These are phyloP conservation scores for Nothoprocta perdicaria DNA, from an alignment of 2,113 vertebrate genomes.

Conservation along the genomic window DNA sequence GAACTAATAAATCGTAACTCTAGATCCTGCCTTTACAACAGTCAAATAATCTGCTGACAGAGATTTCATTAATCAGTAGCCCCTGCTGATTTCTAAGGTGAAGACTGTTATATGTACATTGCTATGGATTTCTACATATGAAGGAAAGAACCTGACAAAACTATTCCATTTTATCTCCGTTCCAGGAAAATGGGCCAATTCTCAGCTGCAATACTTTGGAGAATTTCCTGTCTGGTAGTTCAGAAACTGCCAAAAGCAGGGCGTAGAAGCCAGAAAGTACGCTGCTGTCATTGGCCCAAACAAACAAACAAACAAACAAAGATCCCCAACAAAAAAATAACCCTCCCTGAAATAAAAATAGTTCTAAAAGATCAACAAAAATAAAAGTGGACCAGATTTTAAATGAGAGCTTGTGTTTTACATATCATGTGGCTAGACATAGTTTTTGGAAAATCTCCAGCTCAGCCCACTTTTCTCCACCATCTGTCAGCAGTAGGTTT, in stretches of 20 bases:
- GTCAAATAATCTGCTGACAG: not conserved
- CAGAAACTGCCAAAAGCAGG: slow-evolving; percentile 76
- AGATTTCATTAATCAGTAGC: not conserved
- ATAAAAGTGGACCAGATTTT: slow-evolving; percentile 55
- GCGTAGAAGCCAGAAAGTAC: slow-evolving; percentile 54
- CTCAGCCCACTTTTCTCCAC: slow-evolving; percentile 63
- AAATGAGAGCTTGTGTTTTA: slow-evolving; percentile 53
- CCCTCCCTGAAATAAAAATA: slow-evolving; percentile 36
- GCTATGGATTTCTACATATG: not conserved
- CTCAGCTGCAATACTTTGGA: slow-evolving; percentile 73
- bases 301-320: slow-evolving; percentile 63
- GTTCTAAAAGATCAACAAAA: slow-evolving; percentile 56
- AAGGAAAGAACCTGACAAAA: slow-evolving; percentile 69
- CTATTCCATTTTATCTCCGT: slow-evolving; percentile 66
- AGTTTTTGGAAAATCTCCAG: slow-evolving; percentile 76
- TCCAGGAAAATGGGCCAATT: slow-evolving; percentile 79
- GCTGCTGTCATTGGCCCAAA: slow-evolving; percentile 71
- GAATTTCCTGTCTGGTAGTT: slow-evolving; percentile 78
- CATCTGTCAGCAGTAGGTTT: slow-evolving; percentile 79
- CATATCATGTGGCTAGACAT: slow-evolving; percentile 67
- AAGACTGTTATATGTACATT: not conserved
- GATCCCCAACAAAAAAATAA: slow-evolving; percentile 46
- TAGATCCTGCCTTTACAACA: not conserved
- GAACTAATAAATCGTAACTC: not conserved
- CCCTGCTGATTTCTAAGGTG: not conserved